Evolutionary conservation across 2,888 invertebrate species (phyloP).

Genomic region (Drosophila merina): DNA sequence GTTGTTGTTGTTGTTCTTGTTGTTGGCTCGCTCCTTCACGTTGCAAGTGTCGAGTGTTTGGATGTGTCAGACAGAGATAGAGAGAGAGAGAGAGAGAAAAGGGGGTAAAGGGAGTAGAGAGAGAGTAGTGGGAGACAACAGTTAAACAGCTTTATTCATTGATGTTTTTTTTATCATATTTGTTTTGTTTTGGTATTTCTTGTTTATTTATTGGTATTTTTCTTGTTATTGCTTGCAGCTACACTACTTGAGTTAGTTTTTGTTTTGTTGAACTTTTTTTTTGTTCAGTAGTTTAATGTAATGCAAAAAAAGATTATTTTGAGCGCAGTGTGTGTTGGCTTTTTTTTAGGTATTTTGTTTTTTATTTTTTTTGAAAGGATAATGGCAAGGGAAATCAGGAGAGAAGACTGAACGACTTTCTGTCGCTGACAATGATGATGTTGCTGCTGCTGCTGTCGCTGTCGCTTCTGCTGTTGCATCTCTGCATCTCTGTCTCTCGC

Average conservation of each 20-base stretch:
- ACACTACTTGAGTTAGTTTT: conserved; percentile 72
- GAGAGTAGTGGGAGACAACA: conserved; percentile 78
- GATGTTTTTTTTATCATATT: conserved; percentile 40
- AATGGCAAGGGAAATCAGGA: conserved; percentile 21
- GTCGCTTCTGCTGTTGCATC: conserved; percentile 32
- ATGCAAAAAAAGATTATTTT: conserved; percentile 48
- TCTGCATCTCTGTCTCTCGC: conserved; percentile 36
- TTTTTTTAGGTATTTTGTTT: background rate
- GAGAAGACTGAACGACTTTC: conserved; percentile 40
- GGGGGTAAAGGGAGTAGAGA: conserved; percentile 39
- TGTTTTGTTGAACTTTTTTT: conserved; percentile 28
- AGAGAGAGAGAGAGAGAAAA: conserved; percentile 30
- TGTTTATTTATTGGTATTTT: conserved; percentile 37
- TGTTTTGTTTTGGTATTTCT: conserved; percentile 14
- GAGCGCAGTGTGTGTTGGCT: conserved; percentile 43
- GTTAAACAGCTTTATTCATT: conserved; percentile 68
- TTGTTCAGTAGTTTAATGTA: conserved; percentile 46
- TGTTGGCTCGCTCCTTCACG: conserved; percentile 22
- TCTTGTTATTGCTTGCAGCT: conserved; percentile 72
- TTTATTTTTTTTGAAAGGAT: background rate
- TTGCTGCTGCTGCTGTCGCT: conserved; percentile 69
- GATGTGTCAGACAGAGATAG: conserved; percentile 33
- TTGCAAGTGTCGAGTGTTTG: conserved; percentile 16
- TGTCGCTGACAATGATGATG: conserved; percentile 78
- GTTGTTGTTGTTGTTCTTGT: conserved; percentile 15